These are phyloP conservation scores for Otis tarda DNA, from an alignment of 2,113 vertebrate genomes.

Conservation along the genomic window DNA sequence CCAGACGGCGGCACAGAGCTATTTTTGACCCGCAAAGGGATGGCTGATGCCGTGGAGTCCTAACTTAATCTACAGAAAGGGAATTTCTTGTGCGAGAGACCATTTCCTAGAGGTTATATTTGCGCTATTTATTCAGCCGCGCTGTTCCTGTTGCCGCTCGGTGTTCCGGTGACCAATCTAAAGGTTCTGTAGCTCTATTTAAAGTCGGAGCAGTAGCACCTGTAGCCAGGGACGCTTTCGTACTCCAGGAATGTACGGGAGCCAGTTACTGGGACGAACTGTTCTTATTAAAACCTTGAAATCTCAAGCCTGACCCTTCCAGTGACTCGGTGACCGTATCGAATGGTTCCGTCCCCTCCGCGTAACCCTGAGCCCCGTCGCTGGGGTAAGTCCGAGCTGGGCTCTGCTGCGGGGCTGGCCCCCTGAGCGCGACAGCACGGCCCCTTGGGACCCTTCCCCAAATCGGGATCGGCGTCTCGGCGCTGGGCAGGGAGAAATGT, in stretches of 20 bases:
- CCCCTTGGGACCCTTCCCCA: no score
- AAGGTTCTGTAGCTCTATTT: slow-evolving; percentile 38
- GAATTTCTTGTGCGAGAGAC: slow-evolving; percentile 5
- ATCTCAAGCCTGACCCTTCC: background rate
- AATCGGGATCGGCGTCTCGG: no score
- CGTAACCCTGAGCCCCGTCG: rapidly evolving
- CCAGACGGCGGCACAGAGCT: background rate
- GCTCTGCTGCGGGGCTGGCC: background rate
- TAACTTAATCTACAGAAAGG: background rate
- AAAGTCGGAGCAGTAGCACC: background rate
- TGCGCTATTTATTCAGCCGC: slow-evolving; percentile 39
- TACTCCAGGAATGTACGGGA: background rate
- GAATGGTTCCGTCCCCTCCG: background rate
- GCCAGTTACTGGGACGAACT: background rate
- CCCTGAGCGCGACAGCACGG: no score
- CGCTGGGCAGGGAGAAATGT: no score
- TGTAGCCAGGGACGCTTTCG: background rate
- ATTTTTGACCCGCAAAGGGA: background rate
- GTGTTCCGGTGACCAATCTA: background rate
- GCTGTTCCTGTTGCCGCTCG: background rate
- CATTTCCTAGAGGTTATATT: slow-evolving; percentile 37
- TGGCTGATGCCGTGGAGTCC: background rate
- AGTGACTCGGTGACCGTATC: rapidly evolving
- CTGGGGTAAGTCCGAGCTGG: no score
- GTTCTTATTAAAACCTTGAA: slow-evolving; percentile 46